phyloP scores from a whole-genome alignment of 2,888 invertebrate species.

The Amiota communis region DNA sequence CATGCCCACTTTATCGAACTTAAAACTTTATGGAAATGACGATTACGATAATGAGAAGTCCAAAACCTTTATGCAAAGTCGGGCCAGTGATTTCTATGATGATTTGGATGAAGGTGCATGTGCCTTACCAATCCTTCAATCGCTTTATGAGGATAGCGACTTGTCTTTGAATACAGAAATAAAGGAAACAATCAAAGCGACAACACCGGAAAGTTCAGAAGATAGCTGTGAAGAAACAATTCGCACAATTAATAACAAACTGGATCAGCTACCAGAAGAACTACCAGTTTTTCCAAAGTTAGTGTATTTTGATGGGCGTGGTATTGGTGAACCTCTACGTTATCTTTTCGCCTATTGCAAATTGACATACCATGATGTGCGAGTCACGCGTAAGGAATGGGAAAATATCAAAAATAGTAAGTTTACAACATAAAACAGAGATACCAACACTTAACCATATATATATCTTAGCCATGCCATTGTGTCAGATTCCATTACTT shows the following conservation, averaged over 20 bases:
- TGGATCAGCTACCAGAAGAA: background rate
- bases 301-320: slow-evolving; percentile 12
- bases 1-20: too few species aligned
- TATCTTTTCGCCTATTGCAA: slow-evolving; percentile 9
- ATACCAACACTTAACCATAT: background rate
- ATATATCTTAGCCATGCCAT: background rate
- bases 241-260: background rate
- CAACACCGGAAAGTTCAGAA: background rate
- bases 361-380: slow-evolving; percentile 3
- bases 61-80: too few species aligned
- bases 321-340: slow-evolving; percentile 13
- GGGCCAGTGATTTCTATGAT: background rate
- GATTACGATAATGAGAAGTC: too few species aligned
- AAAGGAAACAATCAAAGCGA: background rate
- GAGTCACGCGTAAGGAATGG: slow-evolving; percentile 4
- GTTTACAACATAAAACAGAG: background rate
- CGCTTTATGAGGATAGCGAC: too few species aligned
- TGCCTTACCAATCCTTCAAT: background rate
- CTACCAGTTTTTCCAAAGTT: background rate
- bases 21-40: too few species aligned
- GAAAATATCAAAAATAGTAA: background rate
- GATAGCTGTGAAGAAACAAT: background rate
- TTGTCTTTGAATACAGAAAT: background rate
- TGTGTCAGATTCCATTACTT: slow-evolving; percentile 1
- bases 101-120: slow-evolving; percentile 7